Evolutionary conservation across 2,113 vertebrate species (phyloP).

Genomic region (Corythornis cristatus): DNA sequence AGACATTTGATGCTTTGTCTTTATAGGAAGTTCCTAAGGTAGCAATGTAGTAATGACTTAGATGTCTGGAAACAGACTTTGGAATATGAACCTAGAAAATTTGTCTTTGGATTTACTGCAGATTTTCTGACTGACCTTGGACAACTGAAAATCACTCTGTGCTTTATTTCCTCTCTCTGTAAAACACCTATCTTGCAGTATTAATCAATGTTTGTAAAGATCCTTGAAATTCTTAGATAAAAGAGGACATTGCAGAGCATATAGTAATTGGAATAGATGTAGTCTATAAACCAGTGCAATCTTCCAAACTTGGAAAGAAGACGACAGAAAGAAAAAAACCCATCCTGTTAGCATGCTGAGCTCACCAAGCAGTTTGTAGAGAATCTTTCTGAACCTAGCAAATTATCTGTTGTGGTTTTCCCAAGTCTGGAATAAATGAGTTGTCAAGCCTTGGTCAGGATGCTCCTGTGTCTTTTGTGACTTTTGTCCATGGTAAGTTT

Average conservation of each 20-base stretch:
- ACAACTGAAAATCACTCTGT: slow-evolving; percentile 5
- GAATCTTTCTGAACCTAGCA: neutral
- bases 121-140: slow-evolving; percentile 54
- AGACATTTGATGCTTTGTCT: slow-evolving; percentile 38
- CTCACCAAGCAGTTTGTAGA: neutral
- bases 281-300: slow-evolving; percentile 2
- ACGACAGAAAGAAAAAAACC: neutral
- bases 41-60: slow-evolving; percentile 18
- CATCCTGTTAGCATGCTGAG: neutral
- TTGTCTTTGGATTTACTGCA: slow-evolving; percentile 33
- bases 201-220: slow-evolving; percentile 54
- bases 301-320: neutral
- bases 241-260: neutral
- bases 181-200: neutral
- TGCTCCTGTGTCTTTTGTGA: neutral
- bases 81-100: slow-evolving; percentile 27
- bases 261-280: neutral
- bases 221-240: slow-evolving; percentile 23
- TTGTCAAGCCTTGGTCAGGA: neutral
- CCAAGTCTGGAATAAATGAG: neutral
- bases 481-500: neutral
- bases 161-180: slow-evolving; percentile 36
- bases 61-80: slow-evolving; percentile 19
- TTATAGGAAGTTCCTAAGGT: neutral
- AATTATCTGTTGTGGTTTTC: neutral